These are phyloP conservation scores for Catostomus latipinnis DNA, from an alignment of 2,797 vertebrate species.

Conservation along the genomic window DNA sequence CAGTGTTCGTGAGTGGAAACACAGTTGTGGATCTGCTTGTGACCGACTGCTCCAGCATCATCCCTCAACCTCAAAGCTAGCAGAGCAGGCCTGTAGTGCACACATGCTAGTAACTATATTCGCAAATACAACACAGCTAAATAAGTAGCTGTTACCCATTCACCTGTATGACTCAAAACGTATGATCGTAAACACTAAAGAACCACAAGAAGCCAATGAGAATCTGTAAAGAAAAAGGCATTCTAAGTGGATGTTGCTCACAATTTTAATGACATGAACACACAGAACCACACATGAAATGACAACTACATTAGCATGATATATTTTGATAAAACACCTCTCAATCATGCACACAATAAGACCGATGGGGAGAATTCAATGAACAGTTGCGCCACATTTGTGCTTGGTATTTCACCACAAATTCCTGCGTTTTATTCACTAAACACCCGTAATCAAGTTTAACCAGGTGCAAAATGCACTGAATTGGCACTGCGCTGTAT, in stretches of 20 bases:
- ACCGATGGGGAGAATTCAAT: not conserved
- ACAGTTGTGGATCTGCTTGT: conserved; percentile 80
- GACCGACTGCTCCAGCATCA: conserved; percentile 83
- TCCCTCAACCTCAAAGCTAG: conserved; percentile 81
- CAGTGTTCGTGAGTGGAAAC: conserved; percentile 77
- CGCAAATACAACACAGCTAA: conserved; percentile 10
- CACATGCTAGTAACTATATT: conserved; percentile 5
- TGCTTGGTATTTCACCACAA: no score
- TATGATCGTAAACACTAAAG: not conserved
- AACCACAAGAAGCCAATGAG: conserved; percentile 16
- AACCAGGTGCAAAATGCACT: no score
- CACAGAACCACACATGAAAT: not conserved
- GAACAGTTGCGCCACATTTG: no score
- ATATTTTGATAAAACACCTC: not conserved
- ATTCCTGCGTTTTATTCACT: no score
- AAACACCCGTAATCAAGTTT: no score
- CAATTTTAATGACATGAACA: conserved; percentile 4
- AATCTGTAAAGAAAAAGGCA: not conserved
- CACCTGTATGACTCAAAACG: conserved; percentile 13
- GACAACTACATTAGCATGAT: conserved; percentile 42
- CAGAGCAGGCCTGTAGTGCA: conserved; percentile 52
- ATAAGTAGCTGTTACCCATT: not conserved
- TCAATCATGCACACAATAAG: not conserved
- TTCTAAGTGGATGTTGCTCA: not conserved
- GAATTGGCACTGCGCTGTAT: no score